These are phyloP conservation scores for Siderastrea siderea DNA, from an alignment of 92 coral and sea anemone genomes.

Conservation along the genomic window DNA sequence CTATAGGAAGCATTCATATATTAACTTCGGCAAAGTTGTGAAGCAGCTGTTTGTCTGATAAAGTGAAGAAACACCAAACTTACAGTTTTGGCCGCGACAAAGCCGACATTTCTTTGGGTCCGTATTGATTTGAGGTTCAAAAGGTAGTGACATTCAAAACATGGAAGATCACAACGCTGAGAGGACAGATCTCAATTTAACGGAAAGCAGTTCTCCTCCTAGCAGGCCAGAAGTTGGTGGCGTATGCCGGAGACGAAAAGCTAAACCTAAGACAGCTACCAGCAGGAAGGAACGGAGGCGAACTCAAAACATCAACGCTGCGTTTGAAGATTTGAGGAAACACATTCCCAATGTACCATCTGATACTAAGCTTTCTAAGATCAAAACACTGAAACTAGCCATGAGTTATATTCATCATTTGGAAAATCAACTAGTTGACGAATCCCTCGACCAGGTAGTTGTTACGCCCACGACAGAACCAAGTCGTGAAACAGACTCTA, in stretches of 20 bases:
- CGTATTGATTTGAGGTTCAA: neutral
- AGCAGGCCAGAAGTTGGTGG: slow-evolving; percentile 30
- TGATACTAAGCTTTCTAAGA: slow-evolving; percentile 98
- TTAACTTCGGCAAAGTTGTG: slow-evolving; percentile 11
- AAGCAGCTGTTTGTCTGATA: slow-evolving; percentile 8
- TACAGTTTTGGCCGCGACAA: neutral
- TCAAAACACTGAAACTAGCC: slow-evolving; percentile 97
- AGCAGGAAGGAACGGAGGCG: slow-evolving; percentile 94
- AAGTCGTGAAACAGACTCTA: slow-evolving; percentile 20
- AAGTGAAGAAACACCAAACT: neutral
- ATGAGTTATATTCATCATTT: slow-evolving; percentile 99
- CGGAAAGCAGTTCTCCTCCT: slow-evolving; percentile 41
- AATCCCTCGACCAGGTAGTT: slow-evolving; percentile 48
- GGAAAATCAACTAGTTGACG: slow-evolving; percentile 82
- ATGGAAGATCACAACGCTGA: slow-evolving; percentile 37
- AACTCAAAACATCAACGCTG: slow-evolving; percentile 97
- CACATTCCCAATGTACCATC: slow-evolving; percentile 99
- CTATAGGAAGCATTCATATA: neutral
- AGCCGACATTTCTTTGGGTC: neutral
- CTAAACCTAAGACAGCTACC: slow-evolving; percentile 73
- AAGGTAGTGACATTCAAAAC: neutral
- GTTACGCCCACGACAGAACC: slow-evolving; percentile 27
- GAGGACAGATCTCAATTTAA: slow-evolving; percentile 30
- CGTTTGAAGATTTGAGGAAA: slow-evolving; percentile 96
- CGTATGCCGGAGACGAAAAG: slow-evolving; percentile 74